Evolutionary conservation across 2,113 vertebrate species (phyloP), one percentile per base, ranked within the genome.

Genomic region (Crotalus helleri): DNA sequence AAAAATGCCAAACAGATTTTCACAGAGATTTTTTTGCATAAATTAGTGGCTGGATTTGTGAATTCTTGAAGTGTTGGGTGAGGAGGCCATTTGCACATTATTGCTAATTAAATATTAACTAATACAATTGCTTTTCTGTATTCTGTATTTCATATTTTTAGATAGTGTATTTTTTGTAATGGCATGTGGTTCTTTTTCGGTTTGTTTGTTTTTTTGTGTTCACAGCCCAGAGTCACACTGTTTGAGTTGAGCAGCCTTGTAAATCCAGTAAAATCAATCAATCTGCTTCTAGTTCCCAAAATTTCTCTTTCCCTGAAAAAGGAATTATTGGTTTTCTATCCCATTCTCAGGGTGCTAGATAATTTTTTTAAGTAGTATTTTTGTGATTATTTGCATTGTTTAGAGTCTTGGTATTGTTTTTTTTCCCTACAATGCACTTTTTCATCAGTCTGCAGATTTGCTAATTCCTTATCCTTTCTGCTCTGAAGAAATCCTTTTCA

Each of bases 121-220:
- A 89, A 92, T 89, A 54, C 53, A 91, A 87, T 89, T 91, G 17
- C 44, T 46, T 93, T 92, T 49, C 85, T 92, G 64, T 90, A 59
- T 12, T 2, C 33, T 93, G 55, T 81, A 44, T 7, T 39, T 81
- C n/a, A 44, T 81, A 81, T 81, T 39, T 57, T 39, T 81, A 44
- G 3, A 9, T 21, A 44, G 17, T 81, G 33, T 44, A 81, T 21
- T 19, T 64, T 81, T 81, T 51, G 7, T 21, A 44, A 39, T 81
- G 33, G 6, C 3, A 81, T 81, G 17, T 81, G 7, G 74, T 19
- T 81, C n/a, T 81, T 39, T 39, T 81, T 39, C 0, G 15, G n/a
- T 81, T 44, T 81, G 5, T 39, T 81, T 81, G 46, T 81, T 81
- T 81, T 17, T 44, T 81, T 19, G 39, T 33, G 74, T 81, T 21